Conservation (phyloP, 2,797 vertebrate species). For the Lacerta bilineata region DNA sequence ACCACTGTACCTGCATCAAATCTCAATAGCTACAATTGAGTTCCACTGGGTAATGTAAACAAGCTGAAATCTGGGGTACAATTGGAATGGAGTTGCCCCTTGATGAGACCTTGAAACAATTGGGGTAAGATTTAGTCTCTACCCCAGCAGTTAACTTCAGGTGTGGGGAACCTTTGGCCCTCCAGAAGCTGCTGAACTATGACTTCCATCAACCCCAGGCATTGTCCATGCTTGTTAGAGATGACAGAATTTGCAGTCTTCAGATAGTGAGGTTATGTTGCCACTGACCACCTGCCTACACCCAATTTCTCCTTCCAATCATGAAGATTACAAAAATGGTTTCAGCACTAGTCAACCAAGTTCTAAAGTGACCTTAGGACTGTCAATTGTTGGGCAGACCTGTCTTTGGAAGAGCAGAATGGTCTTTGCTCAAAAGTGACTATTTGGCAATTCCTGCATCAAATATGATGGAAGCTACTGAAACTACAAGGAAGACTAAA, state of each 20-base stretch:
- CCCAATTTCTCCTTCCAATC: not conserved
- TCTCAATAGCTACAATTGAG: not conserved
- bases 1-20: no score
- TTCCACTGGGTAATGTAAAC: not conserved
- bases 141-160: no score
- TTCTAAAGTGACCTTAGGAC: no score
- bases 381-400: not conserved
- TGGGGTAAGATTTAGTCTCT: not conserved
- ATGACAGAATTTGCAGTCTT: no score
- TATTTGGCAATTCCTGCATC: not conserved
- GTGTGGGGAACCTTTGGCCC: no score
- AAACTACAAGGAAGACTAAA: constrained; percentile 52
- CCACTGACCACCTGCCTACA: not conserved
- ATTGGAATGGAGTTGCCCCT: not conserved
- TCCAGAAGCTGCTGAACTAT: no score
- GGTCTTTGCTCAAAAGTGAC: not conserved
- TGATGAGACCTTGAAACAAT: not conserved
- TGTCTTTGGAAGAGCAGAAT: not conserved
- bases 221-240: no score
- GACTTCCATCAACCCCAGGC: no score
- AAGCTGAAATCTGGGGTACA: not conserved
- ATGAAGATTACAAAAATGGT: no score
- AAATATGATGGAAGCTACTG: constrained; percentile 24
- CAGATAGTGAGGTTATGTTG: not conserved
- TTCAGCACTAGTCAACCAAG: no score